Base-by-base conservation (phyloP, 2,888 invertebrate species). In the Phorcus lineatus region DNA sequence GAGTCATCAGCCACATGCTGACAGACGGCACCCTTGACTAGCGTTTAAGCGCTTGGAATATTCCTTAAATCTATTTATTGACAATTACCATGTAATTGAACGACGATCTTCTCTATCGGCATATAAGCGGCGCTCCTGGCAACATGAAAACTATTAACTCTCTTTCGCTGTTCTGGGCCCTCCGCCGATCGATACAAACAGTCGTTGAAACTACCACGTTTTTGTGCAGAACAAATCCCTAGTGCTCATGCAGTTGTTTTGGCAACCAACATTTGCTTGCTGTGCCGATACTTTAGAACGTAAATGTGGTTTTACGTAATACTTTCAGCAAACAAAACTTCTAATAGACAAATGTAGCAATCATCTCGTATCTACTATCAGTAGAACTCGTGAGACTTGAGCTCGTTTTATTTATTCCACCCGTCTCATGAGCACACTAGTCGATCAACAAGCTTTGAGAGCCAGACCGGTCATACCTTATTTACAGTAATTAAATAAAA, bases 101-200 rank as follows among this genome's bases (percentile, higher is more conserved):
- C 24, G 28, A 13, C 62, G 24, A 62, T 62, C 13, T 28, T 62
- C 62, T 62, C 62, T 2, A 28, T 62, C 24, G 28, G 28, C 24
- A 28, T 28, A 28, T 62, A 62, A 62, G 28, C 62, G 28, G 16
- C 28, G 62, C 24, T 62, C 11, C 62, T 28, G 62, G 13, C 28
- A 2, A 62, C 62, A 62, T 24, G 62, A 62, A 62, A 62, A 62
- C 62, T 62, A 62, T 62, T 62, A 62, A 62, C 62, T 62, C 62
- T 28, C 24, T 16, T 28, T 16, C 28, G 28, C 3, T 28, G 28
- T 62, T 16, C 28, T 62, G 62, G 62, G 28, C 62, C 28, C 28
- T 62, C 28, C 24, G n/a, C 24, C 62, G 28, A 62, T 62, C 28
- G 62, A 62, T 28, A 2, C 9, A 24, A 62, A 24, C 62, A 22